Evolutionary conservation across 2,797 vertebrate species (phyloP).

Genomic region (Pangasius sanitwongsei): DNA sequence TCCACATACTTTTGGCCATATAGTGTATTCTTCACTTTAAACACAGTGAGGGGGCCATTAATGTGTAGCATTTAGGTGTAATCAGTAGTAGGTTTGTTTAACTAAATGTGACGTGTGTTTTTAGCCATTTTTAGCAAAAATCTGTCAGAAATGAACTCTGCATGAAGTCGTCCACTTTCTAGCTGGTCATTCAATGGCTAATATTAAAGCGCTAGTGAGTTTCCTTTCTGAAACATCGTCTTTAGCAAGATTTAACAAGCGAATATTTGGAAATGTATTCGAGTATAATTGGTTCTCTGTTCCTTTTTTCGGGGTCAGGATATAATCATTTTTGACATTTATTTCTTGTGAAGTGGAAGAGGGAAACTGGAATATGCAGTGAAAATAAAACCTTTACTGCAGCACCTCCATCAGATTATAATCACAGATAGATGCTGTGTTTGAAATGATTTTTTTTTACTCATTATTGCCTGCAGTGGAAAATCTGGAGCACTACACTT

Average conservation of each 20-base stretch:
- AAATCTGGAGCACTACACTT: not conserved
- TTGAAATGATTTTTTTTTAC: not conserved
- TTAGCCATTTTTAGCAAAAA: not conserved
- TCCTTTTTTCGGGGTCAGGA: not conserved
- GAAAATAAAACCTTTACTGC: constrained; percentile 16
- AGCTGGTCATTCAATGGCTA: not conserved
- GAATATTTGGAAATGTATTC: not conserved
- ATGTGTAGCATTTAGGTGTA: too few species aligned
- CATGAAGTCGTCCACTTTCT: not conserved
- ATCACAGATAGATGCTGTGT: not conserved
- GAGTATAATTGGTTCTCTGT: not conserved
- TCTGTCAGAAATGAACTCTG: not conserved
- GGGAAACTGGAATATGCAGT: too few species aligned
- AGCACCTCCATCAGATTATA: not conserved
- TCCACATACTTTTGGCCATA: not conserved
- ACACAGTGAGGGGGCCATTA: not conserved
- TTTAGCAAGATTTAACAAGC: not conserved
- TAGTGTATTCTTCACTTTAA: not conserved
- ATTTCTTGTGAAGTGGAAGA: not conserved
- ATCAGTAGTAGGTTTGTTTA: not conserved
- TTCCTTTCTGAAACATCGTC: not conserved
- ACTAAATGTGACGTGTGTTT: not conserved
- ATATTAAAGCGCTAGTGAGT: not conserved
- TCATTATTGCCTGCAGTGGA: not conserved
- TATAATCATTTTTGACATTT: constrained; percentile 13